Conservation (phyloP, 1,140 invertebrate genomes). For the Bombus cullumanus region DNA sequence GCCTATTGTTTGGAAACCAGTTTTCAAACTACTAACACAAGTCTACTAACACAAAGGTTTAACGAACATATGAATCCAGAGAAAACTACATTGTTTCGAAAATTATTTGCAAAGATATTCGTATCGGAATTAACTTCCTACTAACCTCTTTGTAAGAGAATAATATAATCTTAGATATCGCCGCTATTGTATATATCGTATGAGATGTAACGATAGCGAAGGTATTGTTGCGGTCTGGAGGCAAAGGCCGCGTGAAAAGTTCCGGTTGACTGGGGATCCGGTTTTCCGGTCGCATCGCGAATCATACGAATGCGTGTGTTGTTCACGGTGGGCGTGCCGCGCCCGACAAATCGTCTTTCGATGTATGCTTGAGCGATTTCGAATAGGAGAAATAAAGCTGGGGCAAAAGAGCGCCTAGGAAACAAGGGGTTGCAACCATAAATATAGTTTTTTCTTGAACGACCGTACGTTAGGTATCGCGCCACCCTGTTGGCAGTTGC, state of each 20-base stretch:
- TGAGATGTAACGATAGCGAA: constrained; percentile 46
- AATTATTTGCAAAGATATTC: neutral
- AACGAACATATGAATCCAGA: neutral
- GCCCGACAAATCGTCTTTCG: constrained; percentile 71
- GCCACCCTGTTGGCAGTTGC: neutral
- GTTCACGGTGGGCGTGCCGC: constrained; percentile 68
- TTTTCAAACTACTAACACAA: too few relatives aligned
- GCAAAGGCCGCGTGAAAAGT: constrained; percentile 65
- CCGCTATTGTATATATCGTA: constrained; percentile 6
- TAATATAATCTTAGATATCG: neutral
- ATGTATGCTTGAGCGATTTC: constrained; percentile 74
- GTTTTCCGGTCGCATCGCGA: constrained; percentile 58
- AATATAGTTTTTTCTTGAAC: constrained; percentile 10
- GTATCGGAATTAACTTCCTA: neutral
- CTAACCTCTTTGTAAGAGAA: neutral
- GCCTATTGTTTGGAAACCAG: too few relatives aligned
- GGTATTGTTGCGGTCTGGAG: constrained; percentile 71
- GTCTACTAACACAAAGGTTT: too few relatives aligned
- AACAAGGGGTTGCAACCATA: constrained; percentile 57
- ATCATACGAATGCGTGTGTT: constrained; percentile 26
- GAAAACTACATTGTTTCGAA: neutral
- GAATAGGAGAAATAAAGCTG: constrained; percentile 59
- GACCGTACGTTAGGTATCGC: neutral
- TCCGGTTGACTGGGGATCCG: constrained; percentile 52
- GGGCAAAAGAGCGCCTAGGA: constrained; percentile 26